Percentiles rank a stretch among this genome's conserved stretches.
phyloP scores from a whole-genome alignment of 1,140 invertebrate genomes.

The Episyrphus balteatus region DNA sequence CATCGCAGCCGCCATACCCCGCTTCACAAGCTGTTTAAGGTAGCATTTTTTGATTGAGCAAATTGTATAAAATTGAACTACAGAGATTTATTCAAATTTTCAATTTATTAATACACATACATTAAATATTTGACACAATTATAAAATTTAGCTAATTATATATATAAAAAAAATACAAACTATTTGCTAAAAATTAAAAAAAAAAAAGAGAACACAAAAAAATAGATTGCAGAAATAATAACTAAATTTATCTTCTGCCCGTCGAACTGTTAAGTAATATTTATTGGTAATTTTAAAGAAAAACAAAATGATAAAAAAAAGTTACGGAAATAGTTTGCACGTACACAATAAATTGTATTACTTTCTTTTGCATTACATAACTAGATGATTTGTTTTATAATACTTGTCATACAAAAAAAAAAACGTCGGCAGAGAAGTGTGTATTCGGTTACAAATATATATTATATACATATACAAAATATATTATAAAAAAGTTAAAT shows the following conservation, averaged over 20 bases:
- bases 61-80: constrained; percentile 11
- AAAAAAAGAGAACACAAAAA: constrained; percentile 4
- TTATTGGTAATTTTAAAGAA: background rate
- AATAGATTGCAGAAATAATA: constrained; percentile 1
- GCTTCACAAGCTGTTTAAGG: constrained; percentile 34
- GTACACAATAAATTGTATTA: constrained; percentile 4
- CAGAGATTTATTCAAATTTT: constrained; percentile 2
- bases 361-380: constrained; percentile 6
- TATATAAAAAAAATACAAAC: constrained; percentile 19
- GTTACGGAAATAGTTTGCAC: constrained; percentile 1
- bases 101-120: constrained; percentile 13
- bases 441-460: constrained; percentile 1
- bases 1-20: constrained; percentile 35
- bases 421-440: background rate
- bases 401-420: constrained; percentile 3
- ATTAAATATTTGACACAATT: constrained; percentile 23
- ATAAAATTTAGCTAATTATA: constrained; percentile 33
- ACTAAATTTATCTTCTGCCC: too few relatives aligned
- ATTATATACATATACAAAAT: constrained; percentile 8
- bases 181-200: background rate
- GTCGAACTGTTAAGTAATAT: too few relatives aligned
- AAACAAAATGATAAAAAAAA: constrained; percentile 2
- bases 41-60: constrained; percentile 2
- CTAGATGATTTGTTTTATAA: constrained; percentile 5
- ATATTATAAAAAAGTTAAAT: constrained; percentile 13